Base-by-base conservation (phyloP, 2,113 vertebrate species). In the Hyla sarda region DNA sequence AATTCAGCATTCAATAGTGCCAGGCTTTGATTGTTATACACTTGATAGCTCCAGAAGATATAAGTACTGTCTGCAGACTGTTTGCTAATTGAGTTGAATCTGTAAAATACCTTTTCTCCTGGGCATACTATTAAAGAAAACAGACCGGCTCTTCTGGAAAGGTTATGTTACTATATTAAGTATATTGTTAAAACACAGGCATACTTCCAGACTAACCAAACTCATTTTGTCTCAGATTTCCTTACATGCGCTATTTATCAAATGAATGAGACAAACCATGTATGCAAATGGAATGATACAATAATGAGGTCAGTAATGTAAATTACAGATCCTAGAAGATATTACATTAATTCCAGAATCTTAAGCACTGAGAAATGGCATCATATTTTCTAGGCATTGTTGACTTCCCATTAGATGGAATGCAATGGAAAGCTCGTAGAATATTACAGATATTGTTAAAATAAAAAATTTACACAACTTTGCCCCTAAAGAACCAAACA, bases 111-210 rank as follows among this genome's bases (percentile, higher is more conserved):
- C 81, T 75, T 28, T 2, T 67, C 81, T 67, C 62, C 56, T 14
- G 62, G 62, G 19, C 47, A 71, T 9, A 52, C 81, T 71, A 32
- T n/a, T 45, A 69, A 69, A 82, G 80, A 65, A 48, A 82, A 30
- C 32, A 71, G 81, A 52, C n/a, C 28, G 47, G 25, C 58, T 52
- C 60, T 82, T 25, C 47, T 82, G 32, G 21, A 82, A 82, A 82
- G 81, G 81, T 67, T 67, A 69, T 50, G 79, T 67, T 82, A 52
- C 81, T 82, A 34, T 82, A 82, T 82, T 47, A 67, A 30, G 79
- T 82, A 82, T 48, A 48, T 65, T 28, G 60, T 82, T 82, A 65
- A 48, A 58, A 82, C n/a, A 65, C 14, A 65, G 60, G 60, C 78
- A 47, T 81, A 45, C 41, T 11, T 82, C 56, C 60, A 82, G 60